Evolutionary conservation across 2,797 vertebrate genomes (phyloP), one percentile per base, ranked within the genome.

Genomic region (Molossus alvarezi): DNA sequence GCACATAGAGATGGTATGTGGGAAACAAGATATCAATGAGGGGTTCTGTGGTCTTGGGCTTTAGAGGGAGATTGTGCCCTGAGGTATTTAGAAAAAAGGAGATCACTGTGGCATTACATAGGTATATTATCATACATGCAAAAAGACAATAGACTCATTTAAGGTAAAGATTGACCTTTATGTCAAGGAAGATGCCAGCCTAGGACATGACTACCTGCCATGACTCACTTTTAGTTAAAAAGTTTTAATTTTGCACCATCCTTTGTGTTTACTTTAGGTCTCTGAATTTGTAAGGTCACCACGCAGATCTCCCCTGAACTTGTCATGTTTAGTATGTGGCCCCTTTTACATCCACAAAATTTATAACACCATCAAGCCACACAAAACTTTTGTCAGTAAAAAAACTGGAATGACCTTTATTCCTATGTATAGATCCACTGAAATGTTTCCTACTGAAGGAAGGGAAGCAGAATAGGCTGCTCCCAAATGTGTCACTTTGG

Each of bases 401-500:
- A 94, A 91, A 87, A 93, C 25, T 51, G 80, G 87, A 91, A 90
- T 94, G 69, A 91, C 87, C 58, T 96, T 82, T 97, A 69, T 95
- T 83, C 64, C 7, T 86, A 57, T 33, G 45, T 82, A 57, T 75
- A 92, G n/a, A 64, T 92, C n/a, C n/a, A 80, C 67, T 80, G 84
- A 91, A 91, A 94, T 87, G 27, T 82, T 91, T 89, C 11, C 76
- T 82, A n/a, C 41, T 48, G 79, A 82, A 48, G 79, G 79, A 82
- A 48, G 79, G 79, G 17, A 58, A 64, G 7, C 20, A 79, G 79
- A 82, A 82, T 82, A 62, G 25, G 25, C 60, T 45, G 17, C 17
- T 5, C 25, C 58, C 41, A 81, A 82, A 82, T 62, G 27, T 21
- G 3, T 5, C 37, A 64, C 41, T 62, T 82, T 48, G 27, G 58